Percentiles rank a stretch among this genome's conserved stretches.
These are phyloP conservation scores for Drosophila simulans DNA, from an alignment of 1,140 invertebrate genomes.

Conservation along the genomic window DNA sequence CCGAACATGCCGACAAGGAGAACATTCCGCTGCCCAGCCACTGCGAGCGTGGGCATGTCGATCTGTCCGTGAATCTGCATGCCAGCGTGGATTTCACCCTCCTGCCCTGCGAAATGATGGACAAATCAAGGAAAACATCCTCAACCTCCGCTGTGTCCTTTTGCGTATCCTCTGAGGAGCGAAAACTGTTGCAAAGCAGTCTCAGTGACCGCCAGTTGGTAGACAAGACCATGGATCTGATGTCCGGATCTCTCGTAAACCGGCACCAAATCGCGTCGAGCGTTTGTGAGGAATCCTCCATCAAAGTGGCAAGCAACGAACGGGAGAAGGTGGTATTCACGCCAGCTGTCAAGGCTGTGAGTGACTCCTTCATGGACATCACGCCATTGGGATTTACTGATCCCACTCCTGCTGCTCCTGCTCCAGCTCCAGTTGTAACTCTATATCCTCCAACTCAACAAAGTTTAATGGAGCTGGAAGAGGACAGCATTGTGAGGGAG, in stretches of 20 bases:
- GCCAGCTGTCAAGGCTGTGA: not conserved
- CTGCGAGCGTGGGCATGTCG: conserved; percentile 16
- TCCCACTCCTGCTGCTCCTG: not conserved
- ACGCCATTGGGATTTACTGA: conserved; percentile 21
- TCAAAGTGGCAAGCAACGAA: not conserved
- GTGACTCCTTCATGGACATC: conserved; percentile 45
- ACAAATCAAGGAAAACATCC: conserved; percentile 12
- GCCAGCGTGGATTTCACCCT: conserved; percentile 61
- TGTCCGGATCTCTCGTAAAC: conserved; percentile 31
- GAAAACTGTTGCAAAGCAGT: conserved; percentile 23
- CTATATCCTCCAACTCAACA: not conserved
- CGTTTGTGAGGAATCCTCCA: not conserved
- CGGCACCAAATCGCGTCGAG: not conserved
- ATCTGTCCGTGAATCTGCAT: conserved; percentile 49
- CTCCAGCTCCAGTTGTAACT: not conserved
- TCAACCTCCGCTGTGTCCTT: not conserved
- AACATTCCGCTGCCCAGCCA: conserved; percentile 27
- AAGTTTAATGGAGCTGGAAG: conserved; percentile 14
- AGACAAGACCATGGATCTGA: conserved; percentile 61
- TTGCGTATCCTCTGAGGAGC: conserved; percentile 27
- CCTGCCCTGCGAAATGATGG: conserved; percentile 42
- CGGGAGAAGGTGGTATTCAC: not conserved
- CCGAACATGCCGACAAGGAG: conserved; percentile 40
- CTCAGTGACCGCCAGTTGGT: conserved; percentile 3
- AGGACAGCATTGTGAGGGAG: not conserved